phyloP scores from a whole-genome alignment of 1,140 invertebrate species.

The Neodiprion virginianus region DNA sequence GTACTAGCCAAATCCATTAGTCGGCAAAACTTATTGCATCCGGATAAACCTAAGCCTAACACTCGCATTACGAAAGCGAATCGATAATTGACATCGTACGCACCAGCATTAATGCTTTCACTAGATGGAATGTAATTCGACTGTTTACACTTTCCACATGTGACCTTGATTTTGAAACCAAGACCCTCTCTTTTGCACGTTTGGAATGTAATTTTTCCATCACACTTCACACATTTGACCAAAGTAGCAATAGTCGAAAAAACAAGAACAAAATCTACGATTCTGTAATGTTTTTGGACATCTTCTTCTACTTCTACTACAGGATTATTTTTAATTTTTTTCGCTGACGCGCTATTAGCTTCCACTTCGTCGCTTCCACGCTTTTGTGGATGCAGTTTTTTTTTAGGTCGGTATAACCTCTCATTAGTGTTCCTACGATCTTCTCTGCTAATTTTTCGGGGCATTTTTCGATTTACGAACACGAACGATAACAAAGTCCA shows the following conservation, averaged over 20 bases:
- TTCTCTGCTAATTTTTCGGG: constrained; percentile 21
- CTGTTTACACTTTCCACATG: constrained; percentile 28
- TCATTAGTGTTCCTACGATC: constrained; percentile 6
- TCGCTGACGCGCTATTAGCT: constrained; percentile 28
- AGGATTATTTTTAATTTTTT: constrained; percentile 26
- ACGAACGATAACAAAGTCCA: neutral
- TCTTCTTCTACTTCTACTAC: constrained; percentile 18
- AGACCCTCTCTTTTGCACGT: constrained; percentile 28
- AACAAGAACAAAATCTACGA: constrained; percentile 28
- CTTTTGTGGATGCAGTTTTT: constrained; percentile 27
- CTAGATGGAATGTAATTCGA: constrained; percentile 24
- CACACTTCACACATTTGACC: constrained; percentile 31
- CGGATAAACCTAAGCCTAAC: constrained; percentile 27
- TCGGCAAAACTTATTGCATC: constrained; percentile 32
- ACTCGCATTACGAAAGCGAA: constrained; percentile 9
- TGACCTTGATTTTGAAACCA: constrained; percentile 28
- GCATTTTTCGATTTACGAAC: constrained; percentile 20
- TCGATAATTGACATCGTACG: no score
- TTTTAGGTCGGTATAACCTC: constrained; percentile 22
- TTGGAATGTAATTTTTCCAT: constrained; percentile 25
- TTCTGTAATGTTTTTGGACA: constrained; percentile 30
- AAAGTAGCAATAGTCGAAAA: constrained; percentile 29
- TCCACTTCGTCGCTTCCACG: constrained; percentile 20
- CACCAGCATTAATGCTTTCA: constrained; percentile 21
- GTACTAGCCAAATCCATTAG: constrained; percentile 26